Base-by-base conservation (phyloP, 2,113 vertebrate species). In the Barbus barbus region DNA sequence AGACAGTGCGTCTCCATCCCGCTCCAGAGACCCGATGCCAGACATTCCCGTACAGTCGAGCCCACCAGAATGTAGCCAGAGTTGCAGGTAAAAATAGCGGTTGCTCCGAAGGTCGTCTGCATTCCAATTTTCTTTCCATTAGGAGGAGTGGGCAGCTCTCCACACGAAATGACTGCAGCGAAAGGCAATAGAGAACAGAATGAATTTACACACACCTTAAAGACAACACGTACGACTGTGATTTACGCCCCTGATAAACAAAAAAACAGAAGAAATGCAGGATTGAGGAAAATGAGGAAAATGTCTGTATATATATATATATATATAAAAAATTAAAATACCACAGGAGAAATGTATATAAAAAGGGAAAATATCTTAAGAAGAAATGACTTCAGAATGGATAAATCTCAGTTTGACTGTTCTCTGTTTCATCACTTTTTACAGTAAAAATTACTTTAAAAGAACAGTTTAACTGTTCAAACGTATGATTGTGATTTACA, bases 101-200 rank as follows among this genome's bases (percentile, higher is more conserved):
- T 97, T 6, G 97, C 97, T 77, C 96, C 95, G 5, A 97, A 99
- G 12, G 96, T 96, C 80, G 93, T 96, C 81, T 98, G 97, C 83
- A 96, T 99, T 90, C 98, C 98, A 91, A 98, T 98, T 91, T 97
- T 98, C 93, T 96, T 98, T 86, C 97, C 97, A 93, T 99, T 98
- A 86, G 97, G 96, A 90, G 97, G 97, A 85, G 92, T 95, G 53
- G 96, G 94, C 83, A 98, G 94, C 89, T 96, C 96, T 83, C 97
- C 96, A 89, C 97, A 99, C 80, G 97, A 98, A 92, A 98, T 97
- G 89, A 99, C 98, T 99, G 93, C 11, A 93, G 87, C 78, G 85
- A 90, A 80, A 92, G 79, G 48, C 79, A 84, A 88, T 63, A 88
- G 86, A 84, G 84, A 88, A 81, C 78, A 67, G 73, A 89, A 89